Conservation (phyloP, 2,113 vertebrate genomes). For the Oxyruncus cristatus region DNA sequence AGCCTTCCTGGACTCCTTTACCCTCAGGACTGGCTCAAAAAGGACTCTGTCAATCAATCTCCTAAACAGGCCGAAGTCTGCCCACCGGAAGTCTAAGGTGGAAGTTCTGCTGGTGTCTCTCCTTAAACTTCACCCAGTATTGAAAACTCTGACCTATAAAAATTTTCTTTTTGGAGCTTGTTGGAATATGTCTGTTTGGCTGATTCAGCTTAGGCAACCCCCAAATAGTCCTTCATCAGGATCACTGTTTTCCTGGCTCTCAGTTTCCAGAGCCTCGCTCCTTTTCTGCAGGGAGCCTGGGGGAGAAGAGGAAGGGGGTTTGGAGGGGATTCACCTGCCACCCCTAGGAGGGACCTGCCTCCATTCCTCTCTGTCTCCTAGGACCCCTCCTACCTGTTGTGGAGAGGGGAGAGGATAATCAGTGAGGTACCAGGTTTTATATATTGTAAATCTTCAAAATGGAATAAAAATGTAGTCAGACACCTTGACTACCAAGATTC, state of each 20-base stretch:
- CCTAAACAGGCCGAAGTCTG: background rate
- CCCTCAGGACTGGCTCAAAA: background rate
- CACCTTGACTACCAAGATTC: background rate
- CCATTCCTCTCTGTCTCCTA: background rate
- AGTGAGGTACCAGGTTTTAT: background rate
- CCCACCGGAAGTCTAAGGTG: background rate
- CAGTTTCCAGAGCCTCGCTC: no score
- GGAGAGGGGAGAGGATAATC: background rate
- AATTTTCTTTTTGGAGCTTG: no score
- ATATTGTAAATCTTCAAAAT: background rate
- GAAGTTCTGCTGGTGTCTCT: background rate
- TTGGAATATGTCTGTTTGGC: no score
- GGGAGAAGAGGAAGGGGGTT: no score
- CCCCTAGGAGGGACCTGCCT: no score
- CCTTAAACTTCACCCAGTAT: no score
- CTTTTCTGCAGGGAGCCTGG: no score
- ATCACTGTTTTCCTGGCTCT: no score
- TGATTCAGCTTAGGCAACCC: no score
- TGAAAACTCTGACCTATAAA: no score
- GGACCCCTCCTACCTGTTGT: background rate
- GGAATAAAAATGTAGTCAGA: background rate
- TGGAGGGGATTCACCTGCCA: no score
- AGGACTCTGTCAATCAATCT: background rate
- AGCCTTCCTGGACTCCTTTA: background rate
- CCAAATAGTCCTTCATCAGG: no score